Conservation (phyloP, 2,113 vertebrate genomes). For the Anolis sagrei region DNA sequence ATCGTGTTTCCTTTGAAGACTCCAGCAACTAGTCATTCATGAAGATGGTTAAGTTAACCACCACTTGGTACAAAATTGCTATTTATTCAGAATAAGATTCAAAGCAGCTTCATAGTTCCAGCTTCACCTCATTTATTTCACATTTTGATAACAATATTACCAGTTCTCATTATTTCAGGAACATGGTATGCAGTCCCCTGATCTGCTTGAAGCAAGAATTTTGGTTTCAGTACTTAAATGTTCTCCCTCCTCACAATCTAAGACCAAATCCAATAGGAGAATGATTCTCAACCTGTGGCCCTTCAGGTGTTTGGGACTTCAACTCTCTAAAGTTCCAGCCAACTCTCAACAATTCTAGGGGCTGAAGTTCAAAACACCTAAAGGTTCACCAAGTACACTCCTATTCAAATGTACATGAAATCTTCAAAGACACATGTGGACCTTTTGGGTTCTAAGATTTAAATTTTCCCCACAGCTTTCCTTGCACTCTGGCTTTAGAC, state of each 20-base stretch:
- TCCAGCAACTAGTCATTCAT: neutral
- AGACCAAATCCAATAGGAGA: neutral
- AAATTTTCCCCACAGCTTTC: neutral
- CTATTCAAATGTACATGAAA: neutral
- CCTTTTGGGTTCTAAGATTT: neutral
- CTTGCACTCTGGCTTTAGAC: neutral
- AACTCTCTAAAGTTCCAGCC: too few species aligned
- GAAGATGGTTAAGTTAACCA: conserved; percentile 11
- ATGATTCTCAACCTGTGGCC: too few species aligned
- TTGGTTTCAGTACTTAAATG: neutral
- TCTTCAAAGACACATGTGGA: neutral
- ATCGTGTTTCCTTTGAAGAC: neutral
- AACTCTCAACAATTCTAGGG: too few species aligned
- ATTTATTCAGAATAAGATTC: conserved; percentile 41
- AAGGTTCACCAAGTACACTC: neutral
- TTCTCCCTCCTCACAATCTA: neutral
- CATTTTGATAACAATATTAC: neutral
- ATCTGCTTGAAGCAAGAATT: neutral
- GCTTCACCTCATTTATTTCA: neutral
- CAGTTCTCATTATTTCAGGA: neutral
- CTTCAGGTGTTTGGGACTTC: too few species aligned
- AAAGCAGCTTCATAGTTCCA: neutral
- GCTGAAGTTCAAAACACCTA: too few species aligned
- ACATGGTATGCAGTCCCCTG: neutral
- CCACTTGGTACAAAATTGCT: conserved; percentile 24